Evolutionary conservation across 2,797 vertebrate species (phyloP), one percentile per base, ranked within the genome.

Genomic region (Sphaeramia orbicularis): DNA sequence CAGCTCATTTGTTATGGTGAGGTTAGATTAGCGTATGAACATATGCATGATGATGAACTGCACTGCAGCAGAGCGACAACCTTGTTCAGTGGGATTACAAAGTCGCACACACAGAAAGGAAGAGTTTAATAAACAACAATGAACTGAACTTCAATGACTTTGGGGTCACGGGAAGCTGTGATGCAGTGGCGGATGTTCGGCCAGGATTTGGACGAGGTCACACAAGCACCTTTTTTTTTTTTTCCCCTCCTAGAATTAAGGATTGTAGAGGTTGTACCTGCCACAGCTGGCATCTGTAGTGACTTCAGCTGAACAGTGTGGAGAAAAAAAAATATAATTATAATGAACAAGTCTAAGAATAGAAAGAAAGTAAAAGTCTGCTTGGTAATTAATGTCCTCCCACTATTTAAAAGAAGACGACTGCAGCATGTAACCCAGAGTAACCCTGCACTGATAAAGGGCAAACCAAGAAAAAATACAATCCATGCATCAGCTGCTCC

Each of bases 1-100:
- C 82, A 89, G 76, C 88, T 89, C 83, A 90, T 92, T 91, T 90
- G 87, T 90, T 91, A 90, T 81, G 81, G 66, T 58, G 69, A 54
- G 7, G 58, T 72, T 76, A 83, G 75, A 91, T 91, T 77, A 90
- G 72, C 51, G 37, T 47, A 69, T 51, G 74, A 86, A 84, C 88
- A 87, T 86, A 81, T 84, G 76, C 86, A 83, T 56, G 84, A 83
- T 91, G 85, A 91, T 91, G 79, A 86, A 88, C 51, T 72, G 82
- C 65, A 65, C 70, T 42, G 73, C 76, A 67, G 24, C 61, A 37
- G 14, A 73, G 62, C 40, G 49, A 75, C 83, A 87, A 90, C 85
- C 81, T 88, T 86, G 80, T 83, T 81, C 67, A 14, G 60, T 14
- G 0, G 65, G 67, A 69, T 16, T n/a, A 58, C 76, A 84, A 78